A percentile compares a stretch with the other conserved stretches of the same genome.
Evolutionary conservation across 2,113 vertebrate species (phyloP).

Genomic region (Seriola rivoliana): DNA sequence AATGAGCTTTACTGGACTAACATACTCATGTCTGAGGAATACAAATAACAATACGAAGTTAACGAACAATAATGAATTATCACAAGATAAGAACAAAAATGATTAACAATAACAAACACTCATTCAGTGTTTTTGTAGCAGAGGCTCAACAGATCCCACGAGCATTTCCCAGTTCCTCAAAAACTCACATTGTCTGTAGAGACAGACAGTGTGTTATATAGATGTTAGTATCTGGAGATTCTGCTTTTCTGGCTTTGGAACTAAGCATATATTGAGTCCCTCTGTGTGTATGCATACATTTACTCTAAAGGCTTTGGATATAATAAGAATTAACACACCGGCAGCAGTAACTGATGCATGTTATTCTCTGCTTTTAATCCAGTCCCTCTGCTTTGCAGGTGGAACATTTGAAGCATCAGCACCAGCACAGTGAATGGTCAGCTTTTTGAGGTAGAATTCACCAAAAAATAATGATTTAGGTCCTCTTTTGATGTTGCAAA

Average conservation of each 20-base stretch:
- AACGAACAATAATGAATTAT: constrained; percentile 30
- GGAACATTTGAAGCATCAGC: constrained; percentile 49
- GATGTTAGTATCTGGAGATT: constrained; percentile 21
- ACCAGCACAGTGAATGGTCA: constrained; percentile 24
- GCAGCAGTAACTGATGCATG: constrained; percentile 46
- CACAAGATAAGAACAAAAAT: constrained; percentile 25
- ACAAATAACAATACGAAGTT: constrained; percentile 35
- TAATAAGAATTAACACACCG: constrained; percentile 29
- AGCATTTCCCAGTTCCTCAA: constrained; percentile 34
- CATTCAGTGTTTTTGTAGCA: background rate
- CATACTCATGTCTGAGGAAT: constrained; percentile 29
- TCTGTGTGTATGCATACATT: background rate
- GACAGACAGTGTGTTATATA: background rate
- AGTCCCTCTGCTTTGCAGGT: constrained; percentile 30
- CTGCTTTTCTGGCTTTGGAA: constrained; percentile 10
- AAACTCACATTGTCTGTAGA: constrained; percentile 8
- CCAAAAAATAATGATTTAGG: constrained; percentile 9
- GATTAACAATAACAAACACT: constrained; percentile 38
- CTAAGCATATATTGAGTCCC: background rate
- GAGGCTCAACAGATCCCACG: constrained; percentile 6
- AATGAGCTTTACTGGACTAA: constrained; percentile 43
- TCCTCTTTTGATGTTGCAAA: constrained; percentile 37
- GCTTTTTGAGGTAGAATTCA: constrained; percentile 17
- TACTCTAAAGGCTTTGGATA: constrained; percentile 23
- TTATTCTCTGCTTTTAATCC: constrained; percentile 56